Evolutionary conservation across 2,797 vertebrate species (phyloP), one percentile per base, ranked within the genome.

Genomic region (Garrulus glandarius): DNA sequence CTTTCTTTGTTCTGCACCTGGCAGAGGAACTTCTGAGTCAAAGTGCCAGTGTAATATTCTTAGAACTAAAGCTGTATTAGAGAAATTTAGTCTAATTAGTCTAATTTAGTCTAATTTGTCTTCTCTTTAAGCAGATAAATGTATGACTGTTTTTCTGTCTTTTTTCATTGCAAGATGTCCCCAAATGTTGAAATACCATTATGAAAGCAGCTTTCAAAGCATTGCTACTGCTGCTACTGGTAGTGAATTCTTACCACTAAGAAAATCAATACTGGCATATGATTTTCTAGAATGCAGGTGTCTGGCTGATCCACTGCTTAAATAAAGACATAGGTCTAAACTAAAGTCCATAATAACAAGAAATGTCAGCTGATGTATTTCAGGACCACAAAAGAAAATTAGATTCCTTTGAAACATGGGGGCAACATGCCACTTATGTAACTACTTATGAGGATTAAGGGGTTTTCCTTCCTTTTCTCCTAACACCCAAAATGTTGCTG

Each of bases 241-340:
- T 61, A 44, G 36, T 87, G 78, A 96, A 41, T 89, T 95, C 87
- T 70, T 90, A 13, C 53, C 74, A 36, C 71, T 53, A 68, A 86
- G 49, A 85, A 95, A 96, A 91, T 93, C 88, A 87, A 84, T 96
- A 84, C 16, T 70, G 56, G 47, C 46, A 39, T 93, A 84, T 84
- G 84, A 93, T 91, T 89, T 89, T 93, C 59, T 69, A 63, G 70
- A 70, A 56, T 68, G 20, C 27, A 70, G 44, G 53, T 91, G 30
- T 68, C 64, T 92, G 82, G 21, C 50, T 91, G 89, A 76, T 90
- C 61, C 83, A 87, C 64, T 92, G 68, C 81, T 97, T 79, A 91
- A 93, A 94, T 89, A 79, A 92, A 93, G 79, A 88, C 64, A 70
- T 57, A 47, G 34, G 18, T 94, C 88, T 81, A 89, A 90, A 23